Evolutionary conservation across 2,888 invertebrate species (phyloP), one percentile per base, ranked within the genome.

Genomic region (Lasioglossum morio): DNA sequence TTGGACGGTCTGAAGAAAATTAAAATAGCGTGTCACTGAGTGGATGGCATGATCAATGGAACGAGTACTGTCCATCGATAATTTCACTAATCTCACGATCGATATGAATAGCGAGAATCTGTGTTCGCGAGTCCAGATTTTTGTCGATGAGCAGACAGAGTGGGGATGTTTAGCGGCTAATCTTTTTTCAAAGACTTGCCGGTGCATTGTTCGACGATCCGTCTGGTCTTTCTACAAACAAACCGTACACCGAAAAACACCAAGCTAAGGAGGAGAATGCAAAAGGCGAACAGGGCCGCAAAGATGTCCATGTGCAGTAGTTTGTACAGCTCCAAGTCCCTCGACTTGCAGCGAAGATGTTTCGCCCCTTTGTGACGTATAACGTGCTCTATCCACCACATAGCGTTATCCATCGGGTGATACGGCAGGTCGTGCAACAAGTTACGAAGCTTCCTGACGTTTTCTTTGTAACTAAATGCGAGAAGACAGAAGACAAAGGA

Each of bases 301-400:
- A 76, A 4, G 4, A 80, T 23, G 14, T 85, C 79, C 30, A 72
- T 81, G 30, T 88, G 81, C 34, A 81, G 63, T 70, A 78, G 72
- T 23, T 85, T 73, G 40, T 89, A 90, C 85, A 87, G 84, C 0
- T 82, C 77, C 40, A 86, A 69, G 48, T 89, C 82, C 43, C 79
- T 83, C 40, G 88, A 78, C 75, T 79, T 86, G 16, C 77, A 91
- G 27, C 82, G 74, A 73, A 92, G 83, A 81, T 91, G 88, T 57
- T 81, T 82, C 2, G 89, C 82, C 5, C 91, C 91, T 82, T 89
- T 90, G 79, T 92, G 89, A 72, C 91, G 89, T 79, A 92, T 92
- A n/a, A 90, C 89, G 77, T 89, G 88, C 72, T 92, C 92, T 40
- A 83, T 86, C 92, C 91, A 90, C 91, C 91, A 92, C 16, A 92